Evolutionary conservation across 2,797 vertebrate genomes (phyloP).

Genomic region (Helicolenus hilgendorfi): DNA sequence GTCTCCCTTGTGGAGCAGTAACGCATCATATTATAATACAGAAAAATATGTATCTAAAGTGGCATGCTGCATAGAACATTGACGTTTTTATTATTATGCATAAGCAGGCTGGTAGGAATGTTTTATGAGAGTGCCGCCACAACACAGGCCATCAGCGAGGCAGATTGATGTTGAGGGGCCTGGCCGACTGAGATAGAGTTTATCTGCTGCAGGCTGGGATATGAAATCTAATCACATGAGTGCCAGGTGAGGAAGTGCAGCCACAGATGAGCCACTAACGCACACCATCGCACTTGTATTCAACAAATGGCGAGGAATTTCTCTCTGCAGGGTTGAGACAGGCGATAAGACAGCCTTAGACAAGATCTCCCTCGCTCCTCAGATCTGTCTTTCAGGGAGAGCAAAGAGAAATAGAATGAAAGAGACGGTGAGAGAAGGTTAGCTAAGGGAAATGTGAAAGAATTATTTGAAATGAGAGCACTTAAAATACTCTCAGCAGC

Average conservation of each 20-base stretch:
- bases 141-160: conserved; percentile 73
- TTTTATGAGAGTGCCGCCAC: conserved; percentile 55
- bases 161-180: conserved; percentile 85
- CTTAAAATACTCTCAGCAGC: conserved; percentile 65
- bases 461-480: conserved; percentile 78
- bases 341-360: conserved; percentile 84
- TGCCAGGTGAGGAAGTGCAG: conserved; percentile 88
- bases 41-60: conserved; percentile 53
- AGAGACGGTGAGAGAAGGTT: conserved; percentile 52
- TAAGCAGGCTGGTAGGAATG: conserved; percentile 52
- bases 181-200: conserved; percentile 89
- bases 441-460: conserved; percentile 57
- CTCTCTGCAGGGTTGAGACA: conserved; percentile 75
- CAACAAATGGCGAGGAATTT: conserved; percentile 86
- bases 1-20: conserved; percentile 29
- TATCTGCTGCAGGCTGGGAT: conserved; percentile 84
- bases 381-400: conserved; percentile 75
- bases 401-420: conserved; percentile 70
- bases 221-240: conserved; percentile 88
- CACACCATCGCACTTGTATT: conserved; percentile 83
- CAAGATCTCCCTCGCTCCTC: conserved; percentile 77
- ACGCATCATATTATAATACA: conserved; percentile 39
- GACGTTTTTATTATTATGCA: conserved; percentile 71
- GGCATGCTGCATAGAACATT: conserved; percentile 45
- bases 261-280: conserved; percentile 81